Conservation (phyloP, 2,888 invertebrate species). For the Ornithoptera priamus region DNA sequence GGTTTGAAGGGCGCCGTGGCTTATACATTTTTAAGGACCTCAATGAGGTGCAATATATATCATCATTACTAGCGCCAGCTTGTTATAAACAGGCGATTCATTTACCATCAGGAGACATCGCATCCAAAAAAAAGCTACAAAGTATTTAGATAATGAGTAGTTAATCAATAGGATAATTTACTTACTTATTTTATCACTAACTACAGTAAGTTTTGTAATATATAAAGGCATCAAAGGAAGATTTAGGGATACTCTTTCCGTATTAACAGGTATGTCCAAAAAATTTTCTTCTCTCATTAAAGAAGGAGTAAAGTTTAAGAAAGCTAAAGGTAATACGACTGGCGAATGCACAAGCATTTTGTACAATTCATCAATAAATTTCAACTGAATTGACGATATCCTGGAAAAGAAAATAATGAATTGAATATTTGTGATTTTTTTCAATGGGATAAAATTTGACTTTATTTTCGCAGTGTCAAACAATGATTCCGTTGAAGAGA, state of each 20-base stretch:
- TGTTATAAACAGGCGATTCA: too few species aligned
- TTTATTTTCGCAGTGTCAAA: too few species aligned
- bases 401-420: slow-evolving; percentile 41
- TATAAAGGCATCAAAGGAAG: slow-evolving; percentile 61
- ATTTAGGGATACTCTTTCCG: slow-evolving; percentile 55
- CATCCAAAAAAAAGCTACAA: too few species aligned
- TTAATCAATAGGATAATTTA: slow-evolving; percentile 28
- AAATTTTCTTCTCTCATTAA: slow-evolving; percentile 39
- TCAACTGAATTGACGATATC: slow-evolving; percentile 52
- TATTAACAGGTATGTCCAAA: slow-evolving; percentile 50
- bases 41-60: too few species aligned
- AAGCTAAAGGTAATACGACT: slow-evolving; percentile 55
- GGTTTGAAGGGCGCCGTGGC: too few species aligned
- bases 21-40: too few species aligned
- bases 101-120: too few species aligned
- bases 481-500: too few species aligned
- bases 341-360: slow-evolving; percentile 56
- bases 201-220: slow-evolving; percentile 57
- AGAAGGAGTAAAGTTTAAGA: slow-evolving; percentile 43
- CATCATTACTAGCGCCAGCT: too few species aligned
- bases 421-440: too few species aligned
- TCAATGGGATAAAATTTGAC: too few species aligned
- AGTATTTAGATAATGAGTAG: too few species aligned
- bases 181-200: slow-evolving; percentile 40
- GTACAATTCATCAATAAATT: slow-evolving; percentile 66